Evolutionary conservation across 2,888 invertebrate genomes (phyloP).

Genomic region (Coelinius sp.): DNA sequence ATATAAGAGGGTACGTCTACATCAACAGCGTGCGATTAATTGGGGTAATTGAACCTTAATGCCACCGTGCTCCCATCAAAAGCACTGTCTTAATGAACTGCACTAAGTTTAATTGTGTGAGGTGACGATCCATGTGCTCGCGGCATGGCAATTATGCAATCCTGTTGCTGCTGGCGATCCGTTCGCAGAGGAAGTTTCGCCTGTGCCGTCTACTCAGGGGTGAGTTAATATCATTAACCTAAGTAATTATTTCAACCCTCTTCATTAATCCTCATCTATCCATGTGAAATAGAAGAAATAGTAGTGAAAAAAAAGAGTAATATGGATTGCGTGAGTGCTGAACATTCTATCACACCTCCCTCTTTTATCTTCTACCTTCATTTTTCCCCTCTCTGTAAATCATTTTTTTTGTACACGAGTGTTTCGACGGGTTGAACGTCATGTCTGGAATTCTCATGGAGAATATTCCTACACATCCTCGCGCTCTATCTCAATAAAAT

Average conservation of each 20-base stretch:
- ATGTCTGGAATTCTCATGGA: neutral
- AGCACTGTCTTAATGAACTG: constrained; percentile 5
- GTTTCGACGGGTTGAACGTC: neutral
- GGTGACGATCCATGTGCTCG: constrained; percentile 48
- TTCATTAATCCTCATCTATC: neutral
- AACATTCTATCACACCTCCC: neutral
- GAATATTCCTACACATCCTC: neutral
- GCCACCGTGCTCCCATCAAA: neutral
- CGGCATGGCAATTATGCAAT: constrained; percentile 81
- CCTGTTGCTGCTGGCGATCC: constrained; percentile 85
- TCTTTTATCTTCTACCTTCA: neutral
- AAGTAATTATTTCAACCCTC: neutral
- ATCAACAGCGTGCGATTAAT: neutral
- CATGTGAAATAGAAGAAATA: neutral
- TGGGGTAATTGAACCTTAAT: neutral
- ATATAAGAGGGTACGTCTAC: neutral
- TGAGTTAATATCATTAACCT: constrained; percentile 68
- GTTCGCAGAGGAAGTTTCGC: constrained; percentile 83
- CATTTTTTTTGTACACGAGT: neutral
- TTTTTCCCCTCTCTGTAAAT: neutral
- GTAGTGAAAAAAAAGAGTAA: neutral
- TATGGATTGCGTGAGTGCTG: neutral
- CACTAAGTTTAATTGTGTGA: neutral
- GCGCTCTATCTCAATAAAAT: neutral
- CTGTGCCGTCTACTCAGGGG: constrained; percentile 80